Evolutionary conservation across 2,113 vertebrate genomes (phyloP).

Genomic region (Antennarius striatus): DNA sequence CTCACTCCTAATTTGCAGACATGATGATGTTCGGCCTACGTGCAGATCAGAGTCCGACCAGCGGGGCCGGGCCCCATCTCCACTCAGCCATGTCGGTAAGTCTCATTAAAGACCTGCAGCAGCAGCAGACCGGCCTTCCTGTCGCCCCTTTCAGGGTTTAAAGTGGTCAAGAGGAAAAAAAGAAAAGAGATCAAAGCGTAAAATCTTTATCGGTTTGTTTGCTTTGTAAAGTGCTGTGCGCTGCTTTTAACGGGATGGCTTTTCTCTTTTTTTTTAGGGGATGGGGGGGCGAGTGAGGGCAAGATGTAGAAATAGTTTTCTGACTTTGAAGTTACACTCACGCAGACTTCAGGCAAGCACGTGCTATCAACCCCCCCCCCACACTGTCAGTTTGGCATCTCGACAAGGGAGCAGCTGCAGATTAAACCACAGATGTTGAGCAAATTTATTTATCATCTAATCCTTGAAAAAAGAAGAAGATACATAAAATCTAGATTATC

Average conservation of each 20-base stretch:
- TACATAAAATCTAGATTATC: no score
- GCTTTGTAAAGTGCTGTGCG: slow-evolving; percentile 8
- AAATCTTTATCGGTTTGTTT: slow-evolving; percentile 21
- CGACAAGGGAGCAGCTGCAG: neutral
- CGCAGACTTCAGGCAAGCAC: slow-evolving; percentile 7
- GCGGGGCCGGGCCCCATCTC: slow-evolving; percentile 43
- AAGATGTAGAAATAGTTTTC: slow-evolving; percentile 34
- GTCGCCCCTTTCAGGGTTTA: neutral
- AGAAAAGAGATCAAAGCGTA: slow-evolving; percentile 29
- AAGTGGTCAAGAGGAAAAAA: neutral
- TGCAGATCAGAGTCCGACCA: slow-evolving; percentile 53
- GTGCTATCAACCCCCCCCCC: slow-evolving; percentile 21
- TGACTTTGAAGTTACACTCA: slow-evolving; percentile 48
- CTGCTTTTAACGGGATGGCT: neutral
- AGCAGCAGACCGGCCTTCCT: slow-evolving; percentile 2
- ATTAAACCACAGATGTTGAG: slow-evolving; percentile 15
- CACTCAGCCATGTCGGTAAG: slow-evolving; percentile 44
- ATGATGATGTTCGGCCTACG: slow-evolving; percentile 34
- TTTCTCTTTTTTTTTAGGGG: neutral
- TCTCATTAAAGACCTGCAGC: slow-evolving; percentile 34
- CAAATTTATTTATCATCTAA: slow-evolving; percentile 4
- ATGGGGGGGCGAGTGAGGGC: slow-evolving; percentile 8
- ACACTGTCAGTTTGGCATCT: neutral
- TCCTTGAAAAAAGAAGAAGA: no score
- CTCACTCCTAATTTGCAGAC: neutral